Percentiles rank a stretch among this genome's conserved stretches.
Conservation (phyloP, 2,113 vertebrate species). For the Elaphurus davidianus region DNA sequence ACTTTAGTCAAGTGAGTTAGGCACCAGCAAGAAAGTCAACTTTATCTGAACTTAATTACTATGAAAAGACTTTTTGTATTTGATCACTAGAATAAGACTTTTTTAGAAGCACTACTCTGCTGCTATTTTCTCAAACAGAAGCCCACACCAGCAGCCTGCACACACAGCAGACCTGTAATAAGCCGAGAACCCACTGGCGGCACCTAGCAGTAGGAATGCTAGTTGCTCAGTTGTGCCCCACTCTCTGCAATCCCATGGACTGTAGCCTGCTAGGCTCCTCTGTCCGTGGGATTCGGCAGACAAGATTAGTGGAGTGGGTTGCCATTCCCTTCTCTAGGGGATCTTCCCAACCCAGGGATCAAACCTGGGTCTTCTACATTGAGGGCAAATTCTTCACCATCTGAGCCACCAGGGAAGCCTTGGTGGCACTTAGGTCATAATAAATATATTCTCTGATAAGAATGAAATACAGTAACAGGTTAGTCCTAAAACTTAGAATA, state of each 20-base stretch:
- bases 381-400: not conserved
- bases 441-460: constrained; percentile 4
- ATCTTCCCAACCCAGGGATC: not conserved
- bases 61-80: not conserved
- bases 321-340: not conserved
- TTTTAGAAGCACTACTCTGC: not conserved
- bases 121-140: not conserved
- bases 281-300: not conserved
- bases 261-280: not conserved
- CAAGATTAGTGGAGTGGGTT: not conserved
- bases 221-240: not conserved
- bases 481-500: not conserved
- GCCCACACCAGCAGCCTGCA: not conserved
- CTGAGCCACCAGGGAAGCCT: not conserved
- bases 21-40: not conserved
- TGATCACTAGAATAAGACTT: not conserved
- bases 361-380: not conserved
- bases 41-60: not conserved
- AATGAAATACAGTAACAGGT: constrained; percentile 20
- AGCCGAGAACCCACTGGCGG: not conserved
- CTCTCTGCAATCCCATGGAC: not conserved
- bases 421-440: not conserved
- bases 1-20: not conserved
- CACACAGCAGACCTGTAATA: not conserved
- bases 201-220: not conserved